Base-by-base conservation (phyloP, 2,888 invertebrate genomes). In the Gasteruption jaculator region DNA sequence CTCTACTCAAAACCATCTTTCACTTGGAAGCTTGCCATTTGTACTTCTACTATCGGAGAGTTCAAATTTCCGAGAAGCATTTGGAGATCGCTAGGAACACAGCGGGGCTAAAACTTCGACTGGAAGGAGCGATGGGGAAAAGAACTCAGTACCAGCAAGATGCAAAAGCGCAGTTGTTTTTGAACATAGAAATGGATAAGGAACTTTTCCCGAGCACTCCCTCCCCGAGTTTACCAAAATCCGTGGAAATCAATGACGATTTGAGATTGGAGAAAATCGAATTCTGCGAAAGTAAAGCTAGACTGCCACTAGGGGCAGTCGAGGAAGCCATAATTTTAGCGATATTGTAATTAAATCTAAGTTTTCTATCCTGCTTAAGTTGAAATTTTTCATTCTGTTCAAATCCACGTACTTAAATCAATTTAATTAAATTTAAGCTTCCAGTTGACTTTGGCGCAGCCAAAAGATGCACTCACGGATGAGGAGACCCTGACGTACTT, bases 131-230 rank as follows among this genome's bases (percentile, higher is more conserved):
- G 22, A 72, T 96, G 52, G 96, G 96, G 0, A 87, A 89, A 65
- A 79, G 96, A 48, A 97, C 97, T 6, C 86, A 85, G 58, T 92
- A 82, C 65, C 97, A 99, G 68, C 78, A 83, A 54, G 83, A 82
- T 29, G 78, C 85, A 21, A 71, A 91, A 32, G 82, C 97, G 0
- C 97, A 96, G 63, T 74, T 97, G 11, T 80, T 85, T 25, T 68
- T 94, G 0, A 78, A 82, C 54, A 80, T 90, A 34, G 72, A 74
- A 36, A 49, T 78, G 5, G 73, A 73, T 25, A 67, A 71, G 44
- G 65, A 68, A 30, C 57, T 68, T 2, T 69, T 67, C 41, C 60
- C 75, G 15, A 70, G 69, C 11, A 69, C 76, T 12, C 73, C 74
- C 2, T 63, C 64, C 3, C 70, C 74, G 0, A 68, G 71, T 24